phyloP scores from a whole-genome alignment of 2,888 invertebrate genomes.

The Apamea crenata region DNA sequence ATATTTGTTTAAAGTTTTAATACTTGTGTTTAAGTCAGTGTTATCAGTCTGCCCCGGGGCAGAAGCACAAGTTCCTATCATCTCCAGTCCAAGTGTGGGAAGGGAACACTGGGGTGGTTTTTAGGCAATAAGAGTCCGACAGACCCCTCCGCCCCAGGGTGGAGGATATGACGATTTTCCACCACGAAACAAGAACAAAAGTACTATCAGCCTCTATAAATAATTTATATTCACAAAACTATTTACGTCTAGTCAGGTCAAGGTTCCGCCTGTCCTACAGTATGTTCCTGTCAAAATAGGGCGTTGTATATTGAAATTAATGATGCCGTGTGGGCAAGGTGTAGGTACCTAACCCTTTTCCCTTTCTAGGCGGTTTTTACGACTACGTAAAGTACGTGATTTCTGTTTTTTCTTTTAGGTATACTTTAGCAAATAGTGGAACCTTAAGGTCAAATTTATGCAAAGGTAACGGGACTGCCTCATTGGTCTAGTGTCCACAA shows the following conservation, averaged over 20 bases:
- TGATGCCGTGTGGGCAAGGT: slow-evolving; percentile 42
- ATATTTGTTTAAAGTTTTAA: too few species aligned
- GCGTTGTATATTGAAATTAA: slow-evolving; percentile 63
- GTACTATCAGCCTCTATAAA: not conserved
- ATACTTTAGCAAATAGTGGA: not conserved
- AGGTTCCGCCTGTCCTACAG: slow-evolving; percentile 27
- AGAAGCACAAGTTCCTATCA: not conserved
- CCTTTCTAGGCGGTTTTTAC: slow-evolving; percentile 47
- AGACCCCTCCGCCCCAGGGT: too few species aligned
- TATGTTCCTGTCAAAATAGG: slow-evolving; percentile 39
- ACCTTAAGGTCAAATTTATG: not conserved
- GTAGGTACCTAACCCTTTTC: slow-evolving; percentile 54
- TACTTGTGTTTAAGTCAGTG: not conserved
- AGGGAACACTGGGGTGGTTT: not conserved
- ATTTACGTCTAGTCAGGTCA: slow-evolving; percentile 12
- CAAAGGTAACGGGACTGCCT: not conserved
- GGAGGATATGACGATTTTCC: too few species aligned
- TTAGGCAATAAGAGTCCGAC: not conserved
- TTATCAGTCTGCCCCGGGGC: not conserved
- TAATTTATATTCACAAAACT: slow-evolving; percentile 20
- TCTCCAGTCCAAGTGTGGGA: not conserved
- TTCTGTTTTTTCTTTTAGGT: slow-evolving; percentile 36
- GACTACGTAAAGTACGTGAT: slow-evolving; percentile 34
- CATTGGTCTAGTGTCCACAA: not conserved
- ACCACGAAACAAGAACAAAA: not conserved